Percentiles rank a stretch among this genome's conserved stretches.
phyloP scores from a whole-genome alignment of 2,113 vertebrate species.

The Solea senegalensis region DNA sequence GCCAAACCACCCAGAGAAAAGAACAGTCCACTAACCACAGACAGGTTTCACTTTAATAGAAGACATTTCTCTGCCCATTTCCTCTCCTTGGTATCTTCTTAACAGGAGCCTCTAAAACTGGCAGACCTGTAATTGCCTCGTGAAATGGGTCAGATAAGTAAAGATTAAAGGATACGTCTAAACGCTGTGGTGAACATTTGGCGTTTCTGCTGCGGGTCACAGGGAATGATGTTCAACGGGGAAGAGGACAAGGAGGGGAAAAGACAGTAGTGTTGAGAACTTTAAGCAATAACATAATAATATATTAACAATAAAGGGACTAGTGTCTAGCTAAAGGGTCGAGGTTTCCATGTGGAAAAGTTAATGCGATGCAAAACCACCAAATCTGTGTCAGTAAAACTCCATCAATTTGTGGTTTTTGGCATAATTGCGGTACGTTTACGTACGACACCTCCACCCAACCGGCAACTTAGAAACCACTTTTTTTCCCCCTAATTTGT shows the following conservation, averaged over 20 bases:
- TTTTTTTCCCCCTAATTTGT: conserved; percentile 20
- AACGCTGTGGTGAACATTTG: conserved; percentile 5
- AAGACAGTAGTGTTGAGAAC: too few relatives aligned
- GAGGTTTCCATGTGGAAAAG: conserved; percentile 25
- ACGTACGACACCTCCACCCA: neutral
- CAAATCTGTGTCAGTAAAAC: conserved; percentile 7
- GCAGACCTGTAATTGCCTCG: conserved; percentile 32
- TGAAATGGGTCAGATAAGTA: conserved; percentile 7
- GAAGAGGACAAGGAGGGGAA: too few relatives aligned
- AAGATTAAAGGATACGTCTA: conserved; percentile 28
- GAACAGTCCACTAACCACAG: neutral
- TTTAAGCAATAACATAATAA: too few relatives aligned
- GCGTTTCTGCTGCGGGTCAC: conserved; percentile 1
- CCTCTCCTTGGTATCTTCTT: conserved; percentile 28
- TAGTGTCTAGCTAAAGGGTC: neutral
- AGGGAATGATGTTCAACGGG: too few relatives aligned
- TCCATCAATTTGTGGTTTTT: conserved; percentile 38
- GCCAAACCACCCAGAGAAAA: neutral
- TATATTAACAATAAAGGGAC: neutral
- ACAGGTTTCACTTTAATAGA: conserved; percentile 15
- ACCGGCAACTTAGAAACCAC: conserved; percentile 29
- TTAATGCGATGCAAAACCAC: conserved; percentile 9
- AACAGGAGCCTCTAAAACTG: conserved; percentile 11
- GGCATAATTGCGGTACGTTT: conserved; percentile 10
- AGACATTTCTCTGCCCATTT: conserved; percentile 21